Evolutionary conservation across 2,888 invertebrate genomes (phyloP), one percentile per base, ranked within the genome.

Genomic region (Tryphoninae sp.): DNA sequence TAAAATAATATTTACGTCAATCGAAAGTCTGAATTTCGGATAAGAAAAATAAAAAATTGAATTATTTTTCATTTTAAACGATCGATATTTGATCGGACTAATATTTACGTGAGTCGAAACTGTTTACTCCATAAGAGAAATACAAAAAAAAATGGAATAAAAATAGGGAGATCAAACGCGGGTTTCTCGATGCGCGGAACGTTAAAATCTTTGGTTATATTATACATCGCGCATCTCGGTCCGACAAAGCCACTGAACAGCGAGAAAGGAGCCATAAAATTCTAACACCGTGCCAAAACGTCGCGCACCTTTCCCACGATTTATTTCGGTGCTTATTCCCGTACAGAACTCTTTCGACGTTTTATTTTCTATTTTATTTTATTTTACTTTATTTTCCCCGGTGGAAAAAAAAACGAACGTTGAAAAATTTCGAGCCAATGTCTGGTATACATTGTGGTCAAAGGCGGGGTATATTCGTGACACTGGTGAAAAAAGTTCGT

Each of bases 281-380:
- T 81, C 80, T 78, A 81, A 81, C 78, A 55, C 79, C 81, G 61
- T 49, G 67, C 58, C 58, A 67, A 67, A 75, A 78, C 73, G 71
- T 73, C 78, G 51, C 78, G 55, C 72, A 61, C 73, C 83, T 85
- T 85, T 88, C 86, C 78, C 84, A 86, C 86, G 85, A 89, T 88
- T 88, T 89, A 89, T 89, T 87, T 84, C 81, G 80, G 75, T 81
- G 72, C 78, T 83, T 80, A 79, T 67, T 69, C 72, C 62, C 58
- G 65, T 59, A 19, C 58, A 65, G 65, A 40, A 59, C 58, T 76
- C 67, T 61, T 62, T 9, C 19, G 45, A 61, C 45, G 23, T 55
- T 42, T 59, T 68, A 9, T 33, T 55, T 51, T 72, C 22, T 19
- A 51, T 33, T n/a, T 65, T 11, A 53, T 64, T 71, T 49, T 68